These are phyloP conservation scores for Diadegma fenestrale DNA, from an alignment of 2,888 invertebrate genomes.

Conservation along the genomic window DNA sequence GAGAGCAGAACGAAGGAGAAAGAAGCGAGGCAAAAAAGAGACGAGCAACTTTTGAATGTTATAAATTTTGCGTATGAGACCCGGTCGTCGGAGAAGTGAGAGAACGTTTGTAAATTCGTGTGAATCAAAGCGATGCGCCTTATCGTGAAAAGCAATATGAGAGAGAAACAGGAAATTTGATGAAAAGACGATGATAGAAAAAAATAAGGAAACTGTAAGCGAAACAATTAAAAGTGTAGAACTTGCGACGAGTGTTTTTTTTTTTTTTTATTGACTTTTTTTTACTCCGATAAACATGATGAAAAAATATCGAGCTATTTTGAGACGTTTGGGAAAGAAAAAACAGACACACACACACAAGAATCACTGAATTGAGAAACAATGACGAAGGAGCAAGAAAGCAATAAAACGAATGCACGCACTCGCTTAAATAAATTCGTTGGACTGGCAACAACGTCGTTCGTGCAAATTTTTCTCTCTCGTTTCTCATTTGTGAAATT, in stretches of 20 bases:
- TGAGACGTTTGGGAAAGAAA: conserved; percentile 70
- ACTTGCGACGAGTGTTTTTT: neutral
- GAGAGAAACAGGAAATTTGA: conserved; percentile 50
- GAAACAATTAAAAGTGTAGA: conserved; percentile 14
- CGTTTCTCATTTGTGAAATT: conserved; percentile 44
- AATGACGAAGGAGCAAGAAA: conserved; percentile 22
- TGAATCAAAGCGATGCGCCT: conserved; percentile 79
- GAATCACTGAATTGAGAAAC: neutral
- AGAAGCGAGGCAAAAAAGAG: neutral
- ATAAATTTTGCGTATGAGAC: conserved; percentile 5
- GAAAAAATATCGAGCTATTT: conserved; percentile 52
- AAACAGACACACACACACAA: neutral
- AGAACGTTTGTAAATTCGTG: conserved; percentile 71
- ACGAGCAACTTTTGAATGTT: neutral
- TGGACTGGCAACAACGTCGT: conserved; percentile 53
- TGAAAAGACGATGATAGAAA: conserved; percentile 12
- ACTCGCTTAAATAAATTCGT: conserved; percentile 64
- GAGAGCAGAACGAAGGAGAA: conserved; percentile 8
- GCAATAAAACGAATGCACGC: conserved; percentile 55
- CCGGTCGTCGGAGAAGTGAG: neutral
- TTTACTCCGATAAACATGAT: conserved; percentile 1
- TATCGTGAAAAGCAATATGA: conserved; percentile 82
- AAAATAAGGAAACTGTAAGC: conserved; percentile 10
- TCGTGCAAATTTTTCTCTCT: conserved; percentile 49
- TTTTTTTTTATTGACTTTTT: neutral